Evolutionary conservation across 2,888 invertebrate species (phyloP), one percentile per base, ranked within the genome.

Genomic region (Philopedon plagiatum): DNA sequence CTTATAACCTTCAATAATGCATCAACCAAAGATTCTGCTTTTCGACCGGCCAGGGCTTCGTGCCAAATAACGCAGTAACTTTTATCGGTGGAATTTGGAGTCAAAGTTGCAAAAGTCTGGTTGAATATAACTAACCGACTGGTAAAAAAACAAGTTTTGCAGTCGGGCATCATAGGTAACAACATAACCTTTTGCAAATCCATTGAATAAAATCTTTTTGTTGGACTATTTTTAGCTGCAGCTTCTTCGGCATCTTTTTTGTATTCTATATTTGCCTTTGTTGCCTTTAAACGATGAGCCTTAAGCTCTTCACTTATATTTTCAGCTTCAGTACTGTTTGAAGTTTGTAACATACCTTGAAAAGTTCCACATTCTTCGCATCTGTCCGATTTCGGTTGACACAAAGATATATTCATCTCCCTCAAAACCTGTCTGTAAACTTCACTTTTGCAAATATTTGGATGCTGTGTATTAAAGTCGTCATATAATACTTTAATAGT

Each of bases 1-100:
- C 73, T 44, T 34, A 74, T 44, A 9, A 71, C 61, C 21, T 9
- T 60, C 9, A 75, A 26, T 37, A 76, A 68, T 9, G 75, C 54
- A 57, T 75, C 71, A 18, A 66, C 65, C 58, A 76, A 49, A 51
- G 54, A 44, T 13, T 74, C 44, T 19, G 63, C 71, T 21, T 67
- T 70, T 15, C 73, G 58, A 4, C 70, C 73, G 19, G 2, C 39
- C 63, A 71, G 1, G 15, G 74, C 75, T 63, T 76, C 75, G 51
- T 76, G 73, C 75, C 76, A 76, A 11, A 73, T 2, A 23, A 57
- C 61, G 67, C 71, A n/a, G n/a, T n/a, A n/a, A n/a, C n/a, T 72
- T 60, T 68, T 61, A 44, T 61, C 26, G 7, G 18, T 18, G 29
- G 21, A 15, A 44, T 70, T 61, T 29, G 37, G 71, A 29, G 49